Evolutionary conservation across 1,140 invertebrate genomes (phyloP).

Genomic region (Drosophila malerkotliana): DNA sequence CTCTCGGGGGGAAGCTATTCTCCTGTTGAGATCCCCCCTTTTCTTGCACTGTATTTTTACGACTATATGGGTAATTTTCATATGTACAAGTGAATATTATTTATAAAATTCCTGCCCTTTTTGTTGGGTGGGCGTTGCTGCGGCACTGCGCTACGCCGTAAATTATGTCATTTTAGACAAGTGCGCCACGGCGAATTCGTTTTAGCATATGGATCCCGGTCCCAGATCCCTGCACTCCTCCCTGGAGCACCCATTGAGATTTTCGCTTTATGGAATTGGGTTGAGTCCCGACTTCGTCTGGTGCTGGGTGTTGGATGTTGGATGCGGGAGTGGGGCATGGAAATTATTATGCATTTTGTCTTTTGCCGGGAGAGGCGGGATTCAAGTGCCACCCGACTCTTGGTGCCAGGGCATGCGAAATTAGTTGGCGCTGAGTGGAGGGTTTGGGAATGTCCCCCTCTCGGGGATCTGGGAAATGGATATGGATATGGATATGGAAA

Average conservation of each 20-base stretch:
- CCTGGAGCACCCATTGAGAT: constrained; percentile 32
- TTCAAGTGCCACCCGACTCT: constrained; percentile 56
- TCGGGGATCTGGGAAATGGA: constrained; percentile 7
- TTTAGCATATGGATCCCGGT: constrained; percentile 54
- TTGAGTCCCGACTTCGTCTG: constrained; percentile 53
- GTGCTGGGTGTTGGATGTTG: background rate
- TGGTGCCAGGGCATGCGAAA: constrained; percentile 63
- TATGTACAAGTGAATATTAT: constrained; percentile 78
- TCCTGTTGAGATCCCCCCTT: background rate
- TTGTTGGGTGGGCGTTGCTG: constrained; percentile 76
- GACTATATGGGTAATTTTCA: constrained; percentile 63
- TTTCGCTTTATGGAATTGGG: constrained; percentile 77
- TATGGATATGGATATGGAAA: background rate
- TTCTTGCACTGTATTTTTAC: constrained; percentile 23
- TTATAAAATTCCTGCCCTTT: constrained; percentile 78
- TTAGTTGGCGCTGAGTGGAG: constrained; percentile 73
- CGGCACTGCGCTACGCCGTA: constrained; percentile 77
- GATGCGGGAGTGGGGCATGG: constrained; percentile 6
- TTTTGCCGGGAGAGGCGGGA: constrained; percentile 36
- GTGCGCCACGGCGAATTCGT: constrained; percentile 64
- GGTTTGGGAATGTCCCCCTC: constrained; percentile 55
- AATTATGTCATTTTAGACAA: constrained; percentile 81
- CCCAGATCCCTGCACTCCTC: background rate
- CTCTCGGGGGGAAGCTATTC: constrained; percentile 7
- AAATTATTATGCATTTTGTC: constrained; percentile 75